phyloP scores from a whole-genome alignment of 2,113 vertebrate genomes.

The Neotragus pygmaeus region DNA sequence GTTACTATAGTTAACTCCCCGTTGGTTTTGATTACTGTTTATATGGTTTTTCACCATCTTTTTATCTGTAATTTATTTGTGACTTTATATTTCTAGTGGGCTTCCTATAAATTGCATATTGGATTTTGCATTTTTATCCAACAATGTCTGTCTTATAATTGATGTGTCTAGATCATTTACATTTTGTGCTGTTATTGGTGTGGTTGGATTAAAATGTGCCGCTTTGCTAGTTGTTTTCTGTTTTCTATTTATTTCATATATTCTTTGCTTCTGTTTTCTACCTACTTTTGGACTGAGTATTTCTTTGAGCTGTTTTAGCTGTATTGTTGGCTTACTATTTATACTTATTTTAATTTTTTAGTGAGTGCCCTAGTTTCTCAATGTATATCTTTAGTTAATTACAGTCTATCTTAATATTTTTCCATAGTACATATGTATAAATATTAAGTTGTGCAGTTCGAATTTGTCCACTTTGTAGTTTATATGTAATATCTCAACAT shows the following conservation, averaged over 20 bases:
- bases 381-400: neutral
- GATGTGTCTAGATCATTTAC: neutral
- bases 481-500: neutral
- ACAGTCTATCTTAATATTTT: neutral
- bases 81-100: neutral
- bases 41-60: neutral
- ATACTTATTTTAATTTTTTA: neutral
- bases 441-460: neutral
- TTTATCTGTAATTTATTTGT: neutral
- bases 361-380: conserved; percentile 3
- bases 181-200: neutral
- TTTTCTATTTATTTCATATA: neutral
- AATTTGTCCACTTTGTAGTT: neutral
- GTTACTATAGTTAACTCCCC: neutral
- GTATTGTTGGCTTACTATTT: neutral
- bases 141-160: neutral
- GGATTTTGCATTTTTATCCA: neutral
- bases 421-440: neutral
- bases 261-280: neutral
- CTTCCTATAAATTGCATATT: neutral
- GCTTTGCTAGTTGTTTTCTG: neutral
- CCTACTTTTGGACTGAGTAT: neutral
- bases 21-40: neutral
- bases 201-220: conserved; percentile 2
- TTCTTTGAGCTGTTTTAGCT: conserved; percentile 4